Conservation (phyloP, 2,113 vertebrate genomes). For the Rhombomys opimus region DNA sequence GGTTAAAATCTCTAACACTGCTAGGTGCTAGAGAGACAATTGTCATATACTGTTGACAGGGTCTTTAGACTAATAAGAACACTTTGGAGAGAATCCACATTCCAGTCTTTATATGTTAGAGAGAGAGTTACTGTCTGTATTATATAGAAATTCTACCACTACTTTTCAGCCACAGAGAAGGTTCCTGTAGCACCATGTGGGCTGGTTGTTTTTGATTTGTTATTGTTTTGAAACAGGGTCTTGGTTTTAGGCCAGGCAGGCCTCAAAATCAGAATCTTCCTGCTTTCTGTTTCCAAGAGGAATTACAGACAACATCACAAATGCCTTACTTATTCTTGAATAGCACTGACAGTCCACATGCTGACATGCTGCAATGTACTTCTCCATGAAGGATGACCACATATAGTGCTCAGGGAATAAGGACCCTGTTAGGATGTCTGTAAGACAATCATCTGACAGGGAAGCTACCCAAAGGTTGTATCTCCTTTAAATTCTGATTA, state of each 20-base stretch:
- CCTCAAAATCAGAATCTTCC: neutral
- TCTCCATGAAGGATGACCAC: neutral
- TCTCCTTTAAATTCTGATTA: neutral
- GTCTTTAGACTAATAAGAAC: neutral
- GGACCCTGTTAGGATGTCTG: neutral
- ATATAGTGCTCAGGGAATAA: constrained; percentile 10
- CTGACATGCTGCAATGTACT: neutral
- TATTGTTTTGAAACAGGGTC: neutral
- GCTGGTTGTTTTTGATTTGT: neutral
- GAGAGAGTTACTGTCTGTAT: neutral
- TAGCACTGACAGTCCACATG: neutral
- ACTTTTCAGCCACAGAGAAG: neutral
- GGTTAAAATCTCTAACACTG: neutral
- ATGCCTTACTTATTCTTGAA: neutral
- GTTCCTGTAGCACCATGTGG: neutral
- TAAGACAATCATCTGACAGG: neutral
- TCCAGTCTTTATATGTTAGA: neutral
- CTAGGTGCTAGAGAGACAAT: neutral
- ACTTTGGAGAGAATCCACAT: neutral
- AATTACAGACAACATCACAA: neutral
- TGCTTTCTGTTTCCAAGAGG: neutral
- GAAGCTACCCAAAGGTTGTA: neutral
- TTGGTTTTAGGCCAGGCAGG: neutral
- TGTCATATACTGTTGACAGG: neutral
- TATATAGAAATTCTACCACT: neutral